Evolutionary conservation across 2,888 invertebrate genomes (phyloP), one percentile per base, ranked within the genome.

Genomic region (Hedychridium roseum): DNA sequence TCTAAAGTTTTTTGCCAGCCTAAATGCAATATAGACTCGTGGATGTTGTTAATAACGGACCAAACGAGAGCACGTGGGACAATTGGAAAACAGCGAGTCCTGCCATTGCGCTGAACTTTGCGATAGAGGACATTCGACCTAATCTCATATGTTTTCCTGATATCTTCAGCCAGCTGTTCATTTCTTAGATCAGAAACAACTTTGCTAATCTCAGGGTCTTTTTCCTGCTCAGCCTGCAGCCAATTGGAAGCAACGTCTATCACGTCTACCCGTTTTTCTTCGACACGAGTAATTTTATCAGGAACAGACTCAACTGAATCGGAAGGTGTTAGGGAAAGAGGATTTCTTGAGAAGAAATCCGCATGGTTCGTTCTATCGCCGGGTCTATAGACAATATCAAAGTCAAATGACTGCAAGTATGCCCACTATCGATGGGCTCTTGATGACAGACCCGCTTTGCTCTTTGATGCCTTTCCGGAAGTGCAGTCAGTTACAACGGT

Each of bases 341-440:
- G 23, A 9, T 23, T 23, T 23, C 23, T 5, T 9, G 35, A 35
- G 9, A 39, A n/a, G 20, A 9, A 39, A 14, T 39, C 39, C 3
- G 1, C 39, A n/a, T 39, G 39, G 1, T 12, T 15, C 39, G 27
- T 39, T 2, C 2, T 7, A 7, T 4, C 1, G 3, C 39, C 39
- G 4, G 3, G 14, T 9, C 14, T 12, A 26, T 39, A 39, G 2
- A 12, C 14, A n/a, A n/a, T n/a, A n/a, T n/a, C n/a, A n/a, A n/a
- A n/a, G n/a, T n/a, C n/a, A n/a, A n/a, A n/a, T n/a, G 11, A 27
- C 27, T 1, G 30, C 28, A 71, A 21, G 15, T 46, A 55, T 0
- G 64, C 56, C 66, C 66, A 70, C 65, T 66, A 68, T 0, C 67
- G 48, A 30, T 66, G 58, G 1, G 66, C 60, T 7, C 64, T 50